Evolutionary conservation across 2,888 invertebrate species (phyloP).

Genomic region (Lordiphosa fenestrarum): DNA sequence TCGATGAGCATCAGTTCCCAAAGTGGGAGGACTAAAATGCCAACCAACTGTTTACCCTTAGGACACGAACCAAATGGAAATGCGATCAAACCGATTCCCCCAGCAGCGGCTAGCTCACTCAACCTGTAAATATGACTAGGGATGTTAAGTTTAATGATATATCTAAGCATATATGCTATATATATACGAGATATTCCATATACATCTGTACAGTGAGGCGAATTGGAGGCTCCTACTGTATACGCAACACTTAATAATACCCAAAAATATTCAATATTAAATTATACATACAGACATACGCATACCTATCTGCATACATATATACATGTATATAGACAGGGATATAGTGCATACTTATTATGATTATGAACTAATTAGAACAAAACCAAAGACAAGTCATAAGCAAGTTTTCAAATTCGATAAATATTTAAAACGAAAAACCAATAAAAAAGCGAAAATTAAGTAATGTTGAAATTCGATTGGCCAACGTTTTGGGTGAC

Average conservation of each 20-base stretch:
- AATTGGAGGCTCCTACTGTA: too few species aligned
- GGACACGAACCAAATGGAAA: neutral
- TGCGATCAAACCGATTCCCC: conserved; percentile 5
- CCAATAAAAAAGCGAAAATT: too few species aligned
- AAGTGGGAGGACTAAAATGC: conserved; percentile 84
- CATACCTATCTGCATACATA: conserved; percentile 26
- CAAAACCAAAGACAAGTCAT: neutral
- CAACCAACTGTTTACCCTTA: neutral
- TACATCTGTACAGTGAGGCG: conserved; percentile 19
- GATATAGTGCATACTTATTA: conserved; percentile 15
- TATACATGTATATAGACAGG: conserved; percentile 33
- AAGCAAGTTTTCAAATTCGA: conserved; percentile 16
- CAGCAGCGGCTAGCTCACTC: conserved; percentile 37
- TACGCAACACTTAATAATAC: conserved; percentile 12
- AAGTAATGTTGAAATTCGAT: conserved; percentile 30
- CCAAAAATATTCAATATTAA: conserved; percentile 32
- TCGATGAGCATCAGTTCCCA: conserved; percentile 84
- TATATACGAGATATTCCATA: conserved; percentile 8
- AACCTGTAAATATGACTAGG: conserved; percentile 72
- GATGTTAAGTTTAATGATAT: conserved; percentile 65
- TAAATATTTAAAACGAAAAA: too few species aligned
- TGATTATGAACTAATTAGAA: conserved; percentile 7
- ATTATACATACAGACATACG: conserved; percentile 37
- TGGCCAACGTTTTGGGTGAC: conserved; percentile 53
- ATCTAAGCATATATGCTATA: conserved; percentile 26